A percentile compares a stretch with the other conserved stretches of the same genome.
Conservation (phyloP, 2,888 invertebrate species). For the Philopedon plagiatum region DNA sequence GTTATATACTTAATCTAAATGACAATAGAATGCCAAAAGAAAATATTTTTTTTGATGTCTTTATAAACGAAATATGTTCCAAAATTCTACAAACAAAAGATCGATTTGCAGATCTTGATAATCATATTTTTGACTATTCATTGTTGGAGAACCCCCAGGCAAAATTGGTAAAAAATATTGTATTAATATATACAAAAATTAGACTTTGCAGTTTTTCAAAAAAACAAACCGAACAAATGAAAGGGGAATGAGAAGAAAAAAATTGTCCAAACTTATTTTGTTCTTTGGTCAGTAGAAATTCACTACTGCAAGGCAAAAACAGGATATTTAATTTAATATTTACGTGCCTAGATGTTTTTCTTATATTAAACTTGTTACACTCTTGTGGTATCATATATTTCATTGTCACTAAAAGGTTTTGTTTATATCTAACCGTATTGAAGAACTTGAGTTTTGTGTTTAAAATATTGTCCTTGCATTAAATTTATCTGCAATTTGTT, state of each 20-base stretch:
- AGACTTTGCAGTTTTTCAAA: constrained; percentile 11
- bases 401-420: no score
- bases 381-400: no score
- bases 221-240: constrained; percentile 5
- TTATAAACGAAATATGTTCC: neutral
- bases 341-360: no score
- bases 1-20: no score
- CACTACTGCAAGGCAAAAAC: no score
- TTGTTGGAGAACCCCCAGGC: neutral
- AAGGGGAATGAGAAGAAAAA: constrained; percentile 14
- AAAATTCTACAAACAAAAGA: neutral
- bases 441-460: no score
- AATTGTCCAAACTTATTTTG: constrained; percentile 14
- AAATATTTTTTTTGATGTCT: constrained; percentile 9
- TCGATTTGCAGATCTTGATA: neutral
- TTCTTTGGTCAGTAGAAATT: constrained; percentile 17
- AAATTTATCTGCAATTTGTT: no score
- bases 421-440: no score
- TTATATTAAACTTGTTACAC: no score
- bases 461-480: no score
- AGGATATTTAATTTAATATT: no score
- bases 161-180: constrained; percentile 1
- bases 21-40: no score
- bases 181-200: constrained; percentile 4
- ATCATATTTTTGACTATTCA: constrained; percentile 5